phyloP scores from a whole-genome alignment of 2,888 invertebrate genomes.

The Diachrysia chrysitis region DNA sequence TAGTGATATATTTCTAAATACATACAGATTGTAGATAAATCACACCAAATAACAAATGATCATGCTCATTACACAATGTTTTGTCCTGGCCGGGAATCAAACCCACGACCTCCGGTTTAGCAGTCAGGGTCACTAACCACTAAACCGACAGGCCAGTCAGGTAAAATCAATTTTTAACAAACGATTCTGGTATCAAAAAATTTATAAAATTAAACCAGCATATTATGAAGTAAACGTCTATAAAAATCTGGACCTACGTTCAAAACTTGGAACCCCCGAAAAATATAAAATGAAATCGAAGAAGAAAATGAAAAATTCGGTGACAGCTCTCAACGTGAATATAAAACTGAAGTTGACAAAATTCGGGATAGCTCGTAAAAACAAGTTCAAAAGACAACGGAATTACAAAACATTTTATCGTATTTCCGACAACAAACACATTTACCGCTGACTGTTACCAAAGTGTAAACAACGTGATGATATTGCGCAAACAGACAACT shows the following conservation, averaged over 20 bases:
- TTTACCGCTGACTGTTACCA: constrained; percentile 63
- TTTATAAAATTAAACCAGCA: constrained; percentile 35
- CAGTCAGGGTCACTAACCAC: too few species aligned
- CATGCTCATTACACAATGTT: too few species aligned
- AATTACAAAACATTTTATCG: constrained; percentile 58
- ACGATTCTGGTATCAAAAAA: too few species aligned
- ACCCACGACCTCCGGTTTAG: too few species aligned
- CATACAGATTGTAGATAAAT: too few species aligned
- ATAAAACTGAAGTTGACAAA: constrained; percentile 51
- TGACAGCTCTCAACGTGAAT: constrained; percentile 40
- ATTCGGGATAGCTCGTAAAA: constrained; percentile 51
- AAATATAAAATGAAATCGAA: constrained; percentile 44
- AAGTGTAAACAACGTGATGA: constrained; percentile 62
- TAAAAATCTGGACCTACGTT: constrained; percentile 19
- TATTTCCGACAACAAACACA: constrained; percentile 62
- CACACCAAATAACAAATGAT: too few species aligned
- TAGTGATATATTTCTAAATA: too few species aligned
- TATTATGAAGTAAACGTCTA: constrained; percentile 22
- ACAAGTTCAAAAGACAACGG: constrained; percentile 40
- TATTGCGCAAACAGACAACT: constrained; percentile 61
- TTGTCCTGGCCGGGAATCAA: too few species aligned
- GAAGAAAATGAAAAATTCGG: constrained; percentile 44
- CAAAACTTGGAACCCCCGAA: constrained; percentile 36
- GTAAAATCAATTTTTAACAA: too few species aligned
- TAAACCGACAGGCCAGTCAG: too few species aligned